Evolutionary conservation across 2,113 vertebrate genomes (phyloP).

Genomic region (Embiotoca jacksoni): DNA sequence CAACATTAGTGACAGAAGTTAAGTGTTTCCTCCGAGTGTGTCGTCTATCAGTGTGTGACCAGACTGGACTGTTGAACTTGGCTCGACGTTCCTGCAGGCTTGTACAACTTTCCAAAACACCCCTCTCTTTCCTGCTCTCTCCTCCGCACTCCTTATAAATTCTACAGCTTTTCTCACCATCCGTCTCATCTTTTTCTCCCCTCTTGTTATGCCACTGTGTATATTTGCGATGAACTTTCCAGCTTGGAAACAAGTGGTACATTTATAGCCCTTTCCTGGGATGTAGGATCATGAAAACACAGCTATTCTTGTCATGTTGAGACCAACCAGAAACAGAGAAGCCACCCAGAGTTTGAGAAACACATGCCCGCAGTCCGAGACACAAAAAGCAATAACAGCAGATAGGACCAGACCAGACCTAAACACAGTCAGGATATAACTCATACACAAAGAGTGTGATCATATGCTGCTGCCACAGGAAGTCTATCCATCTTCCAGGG

Average conservation of each 20-base stretch:
- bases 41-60: conserved; percentile 49
- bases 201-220: conserved; percentile 17
- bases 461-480: conserved; percentile 29
- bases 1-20: conserved; percentile 41
- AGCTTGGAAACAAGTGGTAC: conserved; percentile 17
- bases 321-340: conserved; percentile 59
- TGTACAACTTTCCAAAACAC: conserved; percentile 43
- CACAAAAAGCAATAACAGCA: conserved; percentile 46
- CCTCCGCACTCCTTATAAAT: conserved; percentile 13
- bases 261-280: conserved; percentile 42
- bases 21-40: conserved; percentile 44
- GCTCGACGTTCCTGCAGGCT: conserved; percentile 18
- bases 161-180: conserved; percentile 23
- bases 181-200: neutral
- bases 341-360: conserved; percentile 64
- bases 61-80: conserved; percentile 59
- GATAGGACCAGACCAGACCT: conserved; percentile 46
- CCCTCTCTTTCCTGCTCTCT: conserved; percentile 24
- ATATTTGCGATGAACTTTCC: conserved; percentile 49
- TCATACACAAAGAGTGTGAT: conserved; percentile 29
- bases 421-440: conserved; percentile 49
- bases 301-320: conserved; percentile 69
- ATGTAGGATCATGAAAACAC: conserved; percentile 52
- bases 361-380: conserved; percentile 37
- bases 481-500: conserved; percentile 51